Conservation (phyloP, 1,140 invertebrate species). For the Drosophila erecta region DNA sequence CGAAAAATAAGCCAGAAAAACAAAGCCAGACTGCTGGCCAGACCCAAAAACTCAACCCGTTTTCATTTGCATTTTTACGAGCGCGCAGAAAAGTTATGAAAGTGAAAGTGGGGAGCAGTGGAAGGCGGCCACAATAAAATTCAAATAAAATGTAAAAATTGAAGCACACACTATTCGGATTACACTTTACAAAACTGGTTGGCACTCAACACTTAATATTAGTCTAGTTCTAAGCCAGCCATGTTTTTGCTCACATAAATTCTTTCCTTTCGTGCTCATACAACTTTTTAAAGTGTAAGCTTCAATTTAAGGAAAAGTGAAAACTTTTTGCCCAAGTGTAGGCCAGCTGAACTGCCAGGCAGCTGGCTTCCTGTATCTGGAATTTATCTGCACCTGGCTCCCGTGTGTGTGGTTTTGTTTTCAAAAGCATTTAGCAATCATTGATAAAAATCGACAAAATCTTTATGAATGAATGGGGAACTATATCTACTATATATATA, state of each 20-base stretch:
- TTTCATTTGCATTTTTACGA: constrained; percentile 73
- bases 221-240: too few relatives aligned
- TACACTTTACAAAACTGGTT: background rate
- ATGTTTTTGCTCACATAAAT: too few relatives aligned
- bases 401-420: constrained; percentile 59
- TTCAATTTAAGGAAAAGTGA: background rate
- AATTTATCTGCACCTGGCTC: constrained; percentile 40
- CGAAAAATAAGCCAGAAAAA: constrained; percentile 10
- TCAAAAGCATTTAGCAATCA: constrained; percentile 78
- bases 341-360: constrained; percentile 20
- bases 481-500: constrained; percentile 12
- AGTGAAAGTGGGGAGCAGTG: constrained; percentile 59
- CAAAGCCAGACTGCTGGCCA: constrained; percentile 21
- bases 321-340: background rate
- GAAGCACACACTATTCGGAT: constrained; percentile 50
- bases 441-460: constrained; percentile 80
- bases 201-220: too few relatives aligned
- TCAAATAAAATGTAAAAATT: constrained; percentile 68
- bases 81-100: constrained; percentile 61
- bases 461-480: constrained; percentile 72
- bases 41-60: constrained; percentile 31
- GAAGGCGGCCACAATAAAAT: constrained; percentile 36
- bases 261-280: background rate
- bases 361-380: constrained; percentile 29
- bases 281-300: background rate